phyloP scores from a whole-genome alignment of 2,113 vertebrate species.

The Heptranchias perlo region DNA sequence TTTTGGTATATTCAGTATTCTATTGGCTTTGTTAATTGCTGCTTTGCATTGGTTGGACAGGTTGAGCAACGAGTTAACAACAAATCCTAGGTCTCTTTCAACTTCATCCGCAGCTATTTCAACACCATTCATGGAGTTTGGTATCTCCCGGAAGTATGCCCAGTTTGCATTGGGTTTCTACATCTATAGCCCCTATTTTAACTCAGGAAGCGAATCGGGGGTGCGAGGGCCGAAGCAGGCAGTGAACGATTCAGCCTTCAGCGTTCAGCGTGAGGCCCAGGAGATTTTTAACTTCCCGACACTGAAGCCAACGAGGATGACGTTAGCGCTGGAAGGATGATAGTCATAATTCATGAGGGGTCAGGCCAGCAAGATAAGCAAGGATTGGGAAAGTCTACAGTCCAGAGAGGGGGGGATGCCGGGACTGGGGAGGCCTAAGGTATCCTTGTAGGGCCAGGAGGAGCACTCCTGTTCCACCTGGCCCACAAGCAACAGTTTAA shows the following conservation, averaged over 20 bases:
- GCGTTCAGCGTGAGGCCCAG: not conserved
- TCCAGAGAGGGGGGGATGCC: not conserved
- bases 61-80: not conserved
- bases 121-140: too few species aligned
- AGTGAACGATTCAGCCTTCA: not conserved
- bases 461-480: too few species aligned
- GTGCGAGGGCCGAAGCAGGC: too few species aligned
- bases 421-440: not conserved
- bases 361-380: not conserved
- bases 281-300: not conserved
- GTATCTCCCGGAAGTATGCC: too few species aligned
- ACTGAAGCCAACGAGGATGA: not conserved
- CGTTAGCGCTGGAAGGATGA: not conserved
- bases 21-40: not conserved
- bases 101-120: not conserved
- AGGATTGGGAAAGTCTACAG: not conserved
- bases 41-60: not conserved
- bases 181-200: not conserved
- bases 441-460: not conserved
- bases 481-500: too few species aligned
- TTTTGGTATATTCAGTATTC: too few species aligned
- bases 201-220: not conserved
- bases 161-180: not conserved
- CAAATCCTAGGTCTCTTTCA: not conserved
- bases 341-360: too few species aligned